Conservation (phyloP, 2,113 vertebrate species). For the Petromus typicus region DNA sequence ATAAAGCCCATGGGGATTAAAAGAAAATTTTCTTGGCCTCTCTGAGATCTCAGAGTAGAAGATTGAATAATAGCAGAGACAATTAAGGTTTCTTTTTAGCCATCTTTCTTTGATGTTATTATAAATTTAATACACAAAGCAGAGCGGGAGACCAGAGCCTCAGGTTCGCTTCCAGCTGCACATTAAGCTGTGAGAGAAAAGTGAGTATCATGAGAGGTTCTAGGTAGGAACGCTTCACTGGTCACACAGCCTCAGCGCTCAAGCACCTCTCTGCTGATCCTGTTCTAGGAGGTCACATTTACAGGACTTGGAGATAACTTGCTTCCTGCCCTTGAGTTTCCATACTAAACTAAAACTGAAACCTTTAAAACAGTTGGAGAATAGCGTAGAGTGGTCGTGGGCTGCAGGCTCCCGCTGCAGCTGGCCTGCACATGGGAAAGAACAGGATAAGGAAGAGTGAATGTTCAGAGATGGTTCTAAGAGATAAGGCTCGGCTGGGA, state of each 20-base stretch:
- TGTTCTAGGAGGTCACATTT: not conserved
- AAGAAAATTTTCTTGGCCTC: slow-evolving; percentile 67
- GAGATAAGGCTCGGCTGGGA: not conserved
- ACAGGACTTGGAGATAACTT: not conserved
- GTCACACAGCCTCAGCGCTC: not conserved
- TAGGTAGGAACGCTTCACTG: not conserved
- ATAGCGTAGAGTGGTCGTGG: not conserved
- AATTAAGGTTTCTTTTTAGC: slow-evolving; percentile 61
- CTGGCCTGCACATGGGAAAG: not conserved
- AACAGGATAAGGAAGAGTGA: not conserved
- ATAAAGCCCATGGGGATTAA: slow-evolving; percentile 53
- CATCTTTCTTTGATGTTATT: slow-evolving; percentile 67
- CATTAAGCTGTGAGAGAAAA: not conserved
- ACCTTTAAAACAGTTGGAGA: not conserved
- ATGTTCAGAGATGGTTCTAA: not conserved
- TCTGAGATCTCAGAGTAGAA: slow-evolving; percentile 57
- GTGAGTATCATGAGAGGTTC: not conserved
- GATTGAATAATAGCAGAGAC: slow-evolving; percentile 72
- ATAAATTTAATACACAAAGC: slow-evolving; percentile 62
- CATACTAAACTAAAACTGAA: not conserved
- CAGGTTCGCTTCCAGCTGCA: not conserved
- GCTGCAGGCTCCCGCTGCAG: not conserved
- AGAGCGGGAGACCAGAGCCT: not conserved
- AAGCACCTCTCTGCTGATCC: not conserved
- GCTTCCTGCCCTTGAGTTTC: not conserved